Conservation (phyloP, 1,140 invertebrate genomes). For the Drosophila nigromelanica region DNA sequence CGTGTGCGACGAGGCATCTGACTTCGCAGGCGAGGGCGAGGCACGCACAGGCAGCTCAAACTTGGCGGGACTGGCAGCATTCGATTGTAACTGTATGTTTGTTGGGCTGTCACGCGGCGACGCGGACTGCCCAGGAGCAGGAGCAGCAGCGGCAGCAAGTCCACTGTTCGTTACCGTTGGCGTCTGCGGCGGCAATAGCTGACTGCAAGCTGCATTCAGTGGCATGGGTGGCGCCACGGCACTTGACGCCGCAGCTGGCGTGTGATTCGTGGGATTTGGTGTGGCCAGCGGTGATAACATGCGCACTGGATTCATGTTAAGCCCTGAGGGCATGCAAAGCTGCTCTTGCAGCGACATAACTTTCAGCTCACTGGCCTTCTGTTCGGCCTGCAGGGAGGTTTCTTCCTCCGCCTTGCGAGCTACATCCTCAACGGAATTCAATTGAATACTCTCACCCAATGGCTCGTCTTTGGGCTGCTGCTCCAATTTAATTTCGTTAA, state of each 20-base stretch:
- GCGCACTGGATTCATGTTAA: conserved; percentile 83
- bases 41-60: conserved; percentile 78
- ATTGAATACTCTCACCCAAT: conserved; percentile 30
- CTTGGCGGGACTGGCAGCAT: conserved; percentile 82
- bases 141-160: background rate
- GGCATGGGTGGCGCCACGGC: conserved; percentile 39
- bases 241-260: conserved; percentile 46
- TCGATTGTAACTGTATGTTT: conserved; percentile 70
- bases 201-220: conserved; percentile 12
- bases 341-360: conserved; percentile 82
- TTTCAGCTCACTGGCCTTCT: conserved; percentile 76
- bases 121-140: conserved; percentile 7
- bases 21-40: conserved; percentile 82
- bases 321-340: conserved; percentile 79
- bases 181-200: conserved; percentile 34
- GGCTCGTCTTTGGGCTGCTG: conserved; percentile 55
- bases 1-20: conserved; percentile 75
- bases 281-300: conserved; percentile 76
- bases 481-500: conserved; percentile 52
- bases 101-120: conserved; percentile 81
- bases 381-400: conserved; percentile 57
- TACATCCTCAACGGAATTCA: conserved; percentile 52
- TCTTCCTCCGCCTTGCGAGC: conserved; percentile 65
- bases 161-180: conserved; percentile 5
- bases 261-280: conserved; percentile 67